Evolutionary conservation across 2,888 invertebrate species (phyloP).

Genomic region (Coremacera marginata): DNA sequence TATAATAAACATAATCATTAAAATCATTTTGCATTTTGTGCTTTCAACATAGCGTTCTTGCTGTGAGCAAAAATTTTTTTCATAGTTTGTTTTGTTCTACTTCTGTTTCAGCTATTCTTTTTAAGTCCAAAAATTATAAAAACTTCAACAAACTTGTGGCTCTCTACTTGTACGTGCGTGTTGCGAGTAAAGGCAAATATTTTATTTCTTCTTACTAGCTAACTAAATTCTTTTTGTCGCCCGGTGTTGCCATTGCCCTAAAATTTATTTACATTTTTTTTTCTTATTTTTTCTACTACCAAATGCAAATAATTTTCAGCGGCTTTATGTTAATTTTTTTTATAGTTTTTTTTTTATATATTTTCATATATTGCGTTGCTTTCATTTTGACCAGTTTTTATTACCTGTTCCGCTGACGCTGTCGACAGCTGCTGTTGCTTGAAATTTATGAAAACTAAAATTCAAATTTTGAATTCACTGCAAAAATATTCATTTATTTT

Average conservation of each 20-base stretch:
- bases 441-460: conserved; percentile 9
- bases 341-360: background rate
- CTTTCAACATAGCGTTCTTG: background rate
- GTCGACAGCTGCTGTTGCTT: background rate
- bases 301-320: conserved; percentile 17
- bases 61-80: background rate
- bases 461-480: background rate
- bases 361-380: background rate
- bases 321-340: background rate
- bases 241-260: background rate
- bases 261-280: conserved; percentile 4
- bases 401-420: conserved; percentile 3
- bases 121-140: background rate
- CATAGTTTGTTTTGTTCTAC: background rate
- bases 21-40: conserved; percentile 15
- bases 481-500: background rate
- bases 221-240: background rate
- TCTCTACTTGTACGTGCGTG: too few relatives aligned
- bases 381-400: conserved; percentile 8
- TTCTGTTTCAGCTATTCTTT: too few relatives aligned
- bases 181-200: too few relatives aligned
- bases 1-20: conserved; percentile 33
- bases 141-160: background rate
- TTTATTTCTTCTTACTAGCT: background rate
- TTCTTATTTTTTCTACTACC: background rate